Conservation (phyloP, 2,797 vertebrate genomes). For the Jordanella pulchra region DNA sequence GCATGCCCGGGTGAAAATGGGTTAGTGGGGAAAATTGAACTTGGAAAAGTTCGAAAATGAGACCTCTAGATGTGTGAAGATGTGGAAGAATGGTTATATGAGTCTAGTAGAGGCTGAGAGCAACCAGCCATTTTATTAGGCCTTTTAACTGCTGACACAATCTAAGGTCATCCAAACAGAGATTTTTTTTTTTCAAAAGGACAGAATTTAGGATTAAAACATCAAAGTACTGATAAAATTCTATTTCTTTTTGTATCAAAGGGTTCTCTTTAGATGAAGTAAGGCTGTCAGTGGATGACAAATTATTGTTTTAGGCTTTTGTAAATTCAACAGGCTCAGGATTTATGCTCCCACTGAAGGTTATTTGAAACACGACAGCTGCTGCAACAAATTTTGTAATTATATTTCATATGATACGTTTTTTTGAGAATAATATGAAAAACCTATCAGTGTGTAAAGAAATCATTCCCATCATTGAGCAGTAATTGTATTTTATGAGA, state of each 20-base stretch:
- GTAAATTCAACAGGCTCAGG: neutral
- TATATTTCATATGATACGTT: neutral
- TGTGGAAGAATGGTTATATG: constrained; percentile 1
- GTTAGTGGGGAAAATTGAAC: constrained; percentile 6
- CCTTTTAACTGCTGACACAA: constrained; percentile 6
- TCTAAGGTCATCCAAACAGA: constrained; percentile 11
- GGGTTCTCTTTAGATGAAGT: neutral
- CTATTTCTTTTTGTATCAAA: neutral
- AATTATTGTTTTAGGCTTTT: neutral
- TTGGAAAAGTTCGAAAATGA: constrained; percentile 15
- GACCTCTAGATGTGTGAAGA: constrained; percentile 9
- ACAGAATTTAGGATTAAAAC: neutral
- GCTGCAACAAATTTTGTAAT: neutral
- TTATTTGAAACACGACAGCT: neutral
- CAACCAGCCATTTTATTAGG: constrained; percentile 1
- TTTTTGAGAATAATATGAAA: neutral
- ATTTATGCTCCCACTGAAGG: neutral
- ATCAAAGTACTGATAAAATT: neutral
- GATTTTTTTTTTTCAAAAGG: neutral
- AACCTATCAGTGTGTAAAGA: neutral
- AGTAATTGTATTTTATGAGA: neutral
- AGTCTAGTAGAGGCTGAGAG: neutral
- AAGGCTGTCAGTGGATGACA: neutral
- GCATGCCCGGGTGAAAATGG: neutral
- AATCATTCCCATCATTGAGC: neutral